Evolutionary conservation across 2,113 vertebrate genomes (phyloP).

Genomic region (Camelus bactrianus): DNA sequence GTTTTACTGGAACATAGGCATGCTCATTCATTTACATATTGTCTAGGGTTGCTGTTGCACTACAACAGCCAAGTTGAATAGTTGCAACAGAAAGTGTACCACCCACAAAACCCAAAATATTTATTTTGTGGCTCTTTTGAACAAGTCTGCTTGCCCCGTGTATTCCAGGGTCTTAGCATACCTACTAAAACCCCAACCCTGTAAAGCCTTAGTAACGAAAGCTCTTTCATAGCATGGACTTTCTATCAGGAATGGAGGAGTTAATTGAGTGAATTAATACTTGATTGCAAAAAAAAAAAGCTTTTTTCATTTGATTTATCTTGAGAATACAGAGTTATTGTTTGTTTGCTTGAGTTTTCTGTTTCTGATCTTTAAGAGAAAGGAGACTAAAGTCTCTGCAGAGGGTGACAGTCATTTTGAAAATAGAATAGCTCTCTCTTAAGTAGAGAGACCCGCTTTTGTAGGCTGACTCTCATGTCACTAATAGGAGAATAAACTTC

Average conservation of each 20-base stretch:
- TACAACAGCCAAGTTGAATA: too few species aligned
- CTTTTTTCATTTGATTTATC: background rate
- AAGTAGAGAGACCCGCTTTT: background rate
- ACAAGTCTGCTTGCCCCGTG: background rate
- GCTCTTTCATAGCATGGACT: background rate
- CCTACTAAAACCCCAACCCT: background rate
- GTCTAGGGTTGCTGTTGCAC: background rate
- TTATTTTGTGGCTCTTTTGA: background rate
- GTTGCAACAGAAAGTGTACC: background rate
- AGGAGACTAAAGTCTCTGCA: background rate
- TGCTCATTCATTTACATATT: background rate
- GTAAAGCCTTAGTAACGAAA: background rate
- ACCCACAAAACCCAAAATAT: background rate
- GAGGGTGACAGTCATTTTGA: background rate
- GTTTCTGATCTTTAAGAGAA: background rate
- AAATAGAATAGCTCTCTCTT: background rate
- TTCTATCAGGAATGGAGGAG: background rate
- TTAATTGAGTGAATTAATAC: background rate
- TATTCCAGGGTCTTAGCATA: background rate
- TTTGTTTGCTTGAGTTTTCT: slow-evolving; percentile 20
- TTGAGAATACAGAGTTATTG: background rate
- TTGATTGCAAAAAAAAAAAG: background rate
- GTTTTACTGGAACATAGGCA: background rate
- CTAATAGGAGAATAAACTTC: background rate
- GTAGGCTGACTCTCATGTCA: background rate